These are phyloP conservation scores for Lordiphosa stackelbergi DNA, from an alignment of 1,140 invertebrate genomes.

Conservation along the genomic window DNA sequence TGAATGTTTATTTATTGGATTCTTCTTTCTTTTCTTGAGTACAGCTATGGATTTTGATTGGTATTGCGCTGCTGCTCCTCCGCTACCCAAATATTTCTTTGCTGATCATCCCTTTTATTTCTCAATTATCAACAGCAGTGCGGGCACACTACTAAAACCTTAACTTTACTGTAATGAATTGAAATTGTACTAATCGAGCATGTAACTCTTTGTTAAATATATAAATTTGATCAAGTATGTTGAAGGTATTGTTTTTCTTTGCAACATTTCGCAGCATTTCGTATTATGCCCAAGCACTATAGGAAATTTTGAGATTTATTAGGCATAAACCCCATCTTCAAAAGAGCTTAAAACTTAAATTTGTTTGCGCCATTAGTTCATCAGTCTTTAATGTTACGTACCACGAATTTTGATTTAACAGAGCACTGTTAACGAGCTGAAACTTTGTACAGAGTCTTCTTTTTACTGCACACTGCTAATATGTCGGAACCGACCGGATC, in stretches of 20 bases:
- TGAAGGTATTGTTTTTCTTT: conserved; percentile 1
- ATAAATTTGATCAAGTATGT: not conserved
- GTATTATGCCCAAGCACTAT: conserved; percentile 60
- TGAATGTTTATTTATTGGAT: conserved; percentile 1
- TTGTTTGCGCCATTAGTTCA: no score
- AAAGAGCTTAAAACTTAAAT: no score
- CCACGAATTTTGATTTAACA: no score
- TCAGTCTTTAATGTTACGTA: no score
- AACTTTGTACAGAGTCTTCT: no score
- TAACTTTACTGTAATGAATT: not conserved
- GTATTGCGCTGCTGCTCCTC: no score
- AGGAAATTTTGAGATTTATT: no score
- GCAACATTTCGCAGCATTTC: conserved; percentile 36
- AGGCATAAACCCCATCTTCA: no score
- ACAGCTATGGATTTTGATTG: not conserved
- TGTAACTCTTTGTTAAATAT: conserved; percentile 7
- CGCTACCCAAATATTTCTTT: not conserved
- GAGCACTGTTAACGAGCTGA: no score
- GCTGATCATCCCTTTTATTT: conserved; percentile 5
- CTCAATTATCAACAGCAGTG: not conserved
- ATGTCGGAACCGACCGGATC: no score
- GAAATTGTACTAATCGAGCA: not conserved
- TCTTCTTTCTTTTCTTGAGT: not conserved
- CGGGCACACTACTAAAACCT: not conserved
- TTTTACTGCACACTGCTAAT: no score